Conservation (phyloP, 1,140 invertebrate species). For the Drosophila neocordata region DNA sequence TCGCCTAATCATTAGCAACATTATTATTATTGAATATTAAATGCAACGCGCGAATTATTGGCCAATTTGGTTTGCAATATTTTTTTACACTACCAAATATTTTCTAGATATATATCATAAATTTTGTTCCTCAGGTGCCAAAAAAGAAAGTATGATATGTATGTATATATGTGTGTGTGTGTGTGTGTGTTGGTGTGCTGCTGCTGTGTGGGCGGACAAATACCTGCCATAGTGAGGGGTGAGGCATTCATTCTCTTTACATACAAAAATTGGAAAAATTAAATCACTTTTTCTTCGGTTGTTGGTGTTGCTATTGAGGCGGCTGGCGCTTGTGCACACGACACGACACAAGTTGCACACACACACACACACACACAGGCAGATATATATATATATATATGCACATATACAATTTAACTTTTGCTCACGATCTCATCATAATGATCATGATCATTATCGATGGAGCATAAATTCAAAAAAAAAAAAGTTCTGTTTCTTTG, state of each 20-base stretch:
- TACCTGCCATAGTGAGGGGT: constrained; percentile 45
- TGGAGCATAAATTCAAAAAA: constrained; percentile 43
- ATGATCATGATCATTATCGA: constrained; percentile 19
- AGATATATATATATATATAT: neutral
- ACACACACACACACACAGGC: constrained; percentile 24
- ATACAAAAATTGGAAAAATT: constrained; percentile 35
- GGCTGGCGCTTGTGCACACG: constrained; percentile 73
- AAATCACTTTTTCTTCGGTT: constrained; percentile 43
- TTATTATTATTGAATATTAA: constrained; percentile 56
- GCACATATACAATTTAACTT: neutral
- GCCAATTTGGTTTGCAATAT: constrained; percentile 48
- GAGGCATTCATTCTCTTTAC: constrained; percentile 24
- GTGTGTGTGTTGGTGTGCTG: constrained; percentile 21
- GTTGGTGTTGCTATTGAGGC: constrained; percentile 35
- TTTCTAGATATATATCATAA: constrained; percentile 32
- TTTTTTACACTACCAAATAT: constrained; percentile 47
- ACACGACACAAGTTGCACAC: constrained; percentile 60
- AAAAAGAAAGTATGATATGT: constrained; percentile 13
- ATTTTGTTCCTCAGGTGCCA: constrained; percentile 54
- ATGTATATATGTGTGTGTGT: neutral
- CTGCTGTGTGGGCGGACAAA: constrained; percentile 32
- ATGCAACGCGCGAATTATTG: constrained; percentile 51
- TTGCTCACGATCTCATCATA: constrained; percentile 41
- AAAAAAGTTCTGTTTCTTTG: neutral
- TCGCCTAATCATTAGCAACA: constrained; percentile 59